phyloP scores from a whole-genome alignment of 2,888 invertebrate genomes.

The Patella pellucida region DNA sequence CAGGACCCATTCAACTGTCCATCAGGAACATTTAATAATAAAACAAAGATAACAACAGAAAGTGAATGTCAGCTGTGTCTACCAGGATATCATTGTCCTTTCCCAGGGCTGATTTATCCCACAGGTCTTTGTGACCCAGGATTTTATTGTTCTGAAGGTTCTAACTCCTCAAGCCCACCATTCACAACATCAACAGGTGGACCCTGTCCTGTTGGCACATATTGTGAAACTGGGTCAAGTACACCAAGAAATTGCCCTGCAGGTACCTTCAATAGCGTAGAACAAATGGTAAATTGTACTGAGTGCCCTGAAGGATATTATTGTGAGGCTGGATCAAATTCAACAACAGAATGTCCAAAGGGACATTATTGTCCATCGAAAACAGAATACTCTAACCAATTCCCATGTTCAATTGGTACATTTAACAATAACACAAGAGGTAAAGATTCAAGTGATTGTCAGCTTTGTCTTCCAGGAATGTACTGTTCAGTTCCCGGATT shows the following conservation, averaged over 20 bases:
- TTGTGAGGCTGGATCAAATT: slow-evolving; percentile 57
- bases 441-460: slow-evolving; percentile 48
- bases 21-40: slow-evolving; percentile 65
- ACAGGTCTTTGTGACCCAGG: slow-evolving; percentile 60
- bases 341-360: slow-evolving; percentile 55
- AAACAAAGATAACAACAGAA: slow-evolving; percentile 45
- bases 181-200: slow-evolving; percentile 53
- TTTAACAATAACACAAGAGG: slow-evolving; percentile 59
- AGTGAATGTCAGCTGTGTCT: slow-evolving; percentile 59
- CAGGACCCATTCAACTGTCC: slow-evolving; percentile 60
- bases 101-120: slow-evolving; percentile 58
- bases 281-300: slow-evolving; percentile 55
- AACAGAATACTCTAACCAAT: slow-evolving; percentile 59
- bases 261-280: slow-evolving; percentile 58
- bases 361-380: slow-evolving; percentile 59
- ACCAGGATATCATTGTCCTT: slow-evolving; percentile 62
- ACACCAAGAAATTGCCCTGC: slow-evolving; percentile 54
- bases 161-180: slow-evolving; percentile 57
- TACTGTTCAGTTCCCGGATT: slow-evolving; percentile 62
- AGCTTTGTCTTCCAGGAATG: slow-evolving; percentile 61
- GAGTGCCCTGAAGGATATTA: slow-evolving; percentile 64
- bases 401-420: slow-evolving; percentile 63
- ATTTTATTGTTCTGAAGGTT: slow-evolving; percentile 62
- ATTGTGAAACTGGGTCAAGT: slow-evolving; percentile 59
- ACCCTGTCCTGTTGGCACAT: slow-evolving; percentile 65